Percentiles rank a stretch among this genome's conserved stretches.
phyloP scores from a whole-genome alignment of 2,888 invertebrate genomes.

The Erynnis tages region DNA sequence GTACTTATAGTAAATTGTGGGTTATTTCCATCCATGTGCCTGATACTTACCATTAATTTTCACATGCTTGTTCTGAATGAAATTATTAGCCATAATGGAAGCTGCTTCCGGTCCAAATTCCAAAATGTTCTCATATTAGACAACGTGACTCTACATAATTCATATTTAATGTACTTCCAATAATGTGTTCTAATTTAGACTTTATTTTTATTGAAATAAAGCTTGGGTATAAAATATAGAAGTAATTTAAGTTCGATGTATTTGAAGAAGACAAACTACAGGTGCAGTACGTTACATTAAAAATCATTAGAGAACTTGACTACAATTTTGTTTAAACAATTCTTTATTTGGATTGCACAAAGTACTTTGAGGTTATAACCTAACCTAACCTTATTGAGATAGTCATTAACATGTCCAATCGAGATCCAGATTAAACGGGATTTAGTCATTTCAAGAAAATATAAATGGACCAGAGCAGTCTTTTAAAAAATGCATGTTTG shows the following conservation, averaged over 20 bases:
- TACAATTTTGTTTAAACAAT: too few species aligned
- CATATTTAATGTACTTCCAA: neutral
- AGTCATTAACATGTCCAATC: too few species aligned
- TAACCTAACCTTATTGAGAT: too few species aligned
- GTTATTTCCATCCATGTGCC: neutral
- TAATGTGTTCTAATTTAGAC: neutral
- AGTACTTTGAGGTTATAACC: too few species aligned
- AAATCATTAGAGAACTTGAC: too few species aligned
- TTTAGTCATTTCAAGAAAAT: too few species aligned
- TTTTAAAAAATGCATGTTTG: too few species aligned
- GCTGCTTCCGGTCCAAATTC: conserved; percentile 11
- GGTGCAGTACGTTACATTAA: too few species aligned
- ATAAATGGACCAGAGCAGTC: too few species aligned
- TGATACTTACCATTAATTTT: neutral
- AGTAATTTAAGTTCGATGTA: neutral
- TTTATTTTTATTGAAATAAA: conserved; percentile 10
- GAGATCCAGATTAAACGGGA: too few species aligned
- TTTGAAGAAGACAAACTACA: too few species aligned
- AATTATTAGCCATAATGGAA: conserved; percentile 18
- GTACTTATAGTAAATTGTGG: neutral
- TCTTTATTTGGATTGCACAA: too few species aligned
- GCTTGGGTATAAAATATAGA: neutral
- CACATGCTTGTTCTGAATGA: conserved; percentile 4
- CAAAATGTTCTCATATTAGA: conserved; percentile 20
- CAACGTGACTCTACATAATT: conserved; percentile 14